phyloP scores from a whole-genome alignment of 2,113 vertebrate genomes.

The Cyanistes caeruleus region DNA sequence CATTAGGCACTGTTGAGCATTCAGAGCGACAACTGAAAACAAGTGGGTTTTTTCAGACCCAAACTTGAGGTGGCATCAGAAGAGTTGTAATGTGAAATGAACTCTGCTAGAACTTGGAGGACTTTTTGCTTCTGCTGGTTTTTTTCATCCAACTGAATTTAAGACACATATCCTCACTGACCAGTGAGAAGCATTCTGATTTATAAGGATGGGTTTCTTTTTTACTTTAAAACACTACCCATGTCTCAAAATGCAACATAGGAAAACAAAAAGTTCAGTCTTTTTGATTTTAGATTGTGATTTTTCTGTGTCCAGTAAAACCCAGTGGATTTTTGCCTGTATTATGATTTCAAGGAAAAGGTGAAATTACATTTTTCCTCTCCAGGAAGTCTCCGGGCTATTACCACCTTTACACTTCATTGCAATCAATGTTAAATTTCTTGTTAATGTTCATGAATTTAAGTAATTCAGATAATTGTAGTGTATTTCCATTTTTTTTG shows the following conservation, averaged over 20 bases:
- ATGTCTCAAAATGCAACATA: background rate
- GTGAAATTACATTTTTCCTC: background rate
- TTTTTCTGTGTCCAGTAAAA: background rate
- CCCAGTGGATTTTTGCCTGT: background rate
- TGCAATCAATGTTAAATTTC: background rate
- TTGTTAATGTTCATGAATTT: background rate
- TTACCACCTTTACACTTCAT: background rate
- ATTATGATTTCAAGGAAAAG: background rate
- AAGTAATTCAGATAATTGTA: background rate
- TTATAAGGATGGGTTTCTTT: background rate
- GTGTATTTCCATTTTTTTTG: background rate
- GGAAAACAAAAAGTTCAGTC: background rate
- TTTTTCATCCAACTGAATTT: background rate
- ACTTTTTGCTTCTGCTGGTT: background rate
- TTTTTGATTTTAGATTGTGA: background rate
- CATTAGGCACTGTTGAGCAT: background rate
- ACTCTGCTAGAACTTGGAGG: background rate
- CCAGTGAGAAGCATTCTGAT: background rate
- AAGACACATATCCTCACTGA: background rate
- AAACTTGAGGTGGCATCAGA: background rate
- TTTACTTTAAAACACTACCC: background rate
- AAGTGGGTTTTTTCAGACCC: background rate
- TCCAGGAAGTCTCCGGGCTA: background rate
- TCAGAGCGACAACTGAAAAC: background rate
- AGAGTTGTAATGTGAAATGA: background rate